phyloP scores from a whole-genome alignment of 2,888 invertebrate genomes.

The Drosophila paranaensis region DNA sequence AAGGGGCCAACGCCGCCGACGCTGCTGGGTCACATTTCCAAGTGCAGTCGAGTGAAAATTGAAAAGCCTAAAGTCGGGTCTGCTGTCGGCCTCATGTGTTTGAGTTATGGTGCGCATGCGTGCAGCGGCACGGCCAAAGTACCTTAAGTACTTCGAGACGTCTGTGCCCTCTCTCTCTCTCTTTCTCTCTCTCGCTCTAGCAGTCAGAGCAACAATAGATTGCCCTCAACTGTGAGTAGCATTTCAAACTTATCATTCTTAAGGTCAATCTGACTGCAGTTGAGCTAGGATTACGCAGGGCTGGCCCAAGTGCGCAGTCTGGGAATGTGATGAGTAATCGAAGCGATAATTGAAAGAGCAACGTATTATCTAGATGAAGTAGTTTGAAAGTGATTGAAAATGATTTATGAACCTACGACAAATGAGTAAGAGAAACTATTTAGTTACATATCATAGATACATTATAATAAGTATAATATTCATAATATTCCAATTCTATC shows the following conservation, averaged over 20 bases:
- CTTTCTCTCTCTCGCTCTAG: background rate
- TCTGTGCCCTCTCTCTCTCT: no score
- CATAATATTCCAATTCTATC: no score
- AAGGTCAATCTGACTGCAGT: slow-evolving; percentile 27
- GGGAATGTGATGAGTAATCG: slow-evolving; percentile 23
- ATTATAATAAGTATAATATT: no score
- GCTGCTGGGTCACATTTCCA: slow-evolving; percentile 54
- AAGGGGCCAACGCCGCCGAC: slow-evolving; percentile 26
- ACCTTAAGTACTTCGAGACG: slow-evolving; percentile 35
- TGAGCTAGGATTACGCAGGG: slow-evolving; percentile 29
- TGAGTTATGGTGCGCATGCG: slow-evolving; percentile 78
- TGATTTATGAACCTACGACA: background rate
- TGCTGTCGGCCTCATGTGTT: slow-evolving; percentile 52
- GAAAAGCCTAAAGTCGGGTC: slow-evolving; percentile 38
- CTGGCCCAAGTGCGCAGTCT: background rate
- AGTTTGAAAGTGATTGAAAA: background rate
- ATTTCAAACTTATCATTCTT: slow-evolving; percentile 32
- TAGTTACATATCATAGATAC: background rate
- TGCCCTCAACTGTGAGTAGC: slow-evolving; percentile 22
- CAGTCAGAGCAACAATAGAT: slow-evolving; percentile 26
- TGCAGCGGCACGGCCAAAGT: slow-evolving; percentile 45
- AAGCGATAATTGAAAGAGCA: background rate
- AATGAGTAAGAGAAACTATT: background rate
- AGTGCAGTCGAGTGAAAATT: slow-evolving; percentile 58
- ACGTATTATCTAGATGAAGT: background rate